Base-by-base conservation (phyloP, 2,888 invertebrate species). In the Eurois occulta region DNA sequence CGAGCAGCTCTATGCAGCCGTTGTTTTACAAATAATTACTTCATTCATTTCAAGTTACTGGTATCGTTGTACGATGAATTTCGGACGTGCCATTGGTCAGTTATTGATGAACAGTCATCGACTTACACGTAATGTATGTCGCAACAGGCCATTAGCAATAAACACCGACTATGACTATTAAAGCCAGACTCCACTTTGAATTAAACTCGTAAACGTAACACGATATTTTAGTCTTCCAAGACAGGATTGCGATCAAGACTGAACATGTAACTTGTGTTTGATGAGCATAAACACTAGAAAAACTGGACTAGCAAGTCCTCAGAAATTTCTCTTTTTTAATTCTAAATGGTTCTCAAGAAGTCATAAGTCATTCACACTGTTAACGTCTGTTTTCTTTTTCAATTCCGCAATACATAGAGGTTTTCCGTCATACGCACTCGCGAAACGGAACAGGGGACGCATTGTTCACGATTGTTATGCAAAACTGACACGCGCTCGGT, bases 401-500 rank as follows among this genome's bases (percentile, higher is more conserved):
- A 83, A 88, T 82, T 87, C 80, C 70, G 84, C 81, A 86, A 85
- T 81, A 67, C 71, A 68, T 81, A 71, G 75, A 84, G 83, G 84
- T 88, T 90, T 87, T 89, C 87, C 86, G 85, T 89, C 86, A 82
- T 83, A 88, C 78, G 81, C 86, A 86, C 43, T 81, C 28, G 86
- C 86, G 85, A 91, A 91, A 87, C 90, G 88, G 91, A 91, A 92
- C 90, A 83, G 84, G 81, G 84, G 76, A 74, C 86, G 90, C 89
- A 92, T 92, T 92, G 91, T 93, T 91, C 87, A 75, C 88, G 83
- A 92, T 94, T 95, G 94, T 94, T 93, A 94, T 94, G 93, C 92
- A 90, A 93, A 94, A 86, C 86, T 85, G 89, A 91, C 93, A 93
- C 92, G 92, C 91, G 90, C 90, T 90, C 87, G 76, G 88, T 88